Evolutionary conservation across 2,797 vertebrate species (phyloP).

Genomic region (Rhabdophis nuchalis): DNA sequence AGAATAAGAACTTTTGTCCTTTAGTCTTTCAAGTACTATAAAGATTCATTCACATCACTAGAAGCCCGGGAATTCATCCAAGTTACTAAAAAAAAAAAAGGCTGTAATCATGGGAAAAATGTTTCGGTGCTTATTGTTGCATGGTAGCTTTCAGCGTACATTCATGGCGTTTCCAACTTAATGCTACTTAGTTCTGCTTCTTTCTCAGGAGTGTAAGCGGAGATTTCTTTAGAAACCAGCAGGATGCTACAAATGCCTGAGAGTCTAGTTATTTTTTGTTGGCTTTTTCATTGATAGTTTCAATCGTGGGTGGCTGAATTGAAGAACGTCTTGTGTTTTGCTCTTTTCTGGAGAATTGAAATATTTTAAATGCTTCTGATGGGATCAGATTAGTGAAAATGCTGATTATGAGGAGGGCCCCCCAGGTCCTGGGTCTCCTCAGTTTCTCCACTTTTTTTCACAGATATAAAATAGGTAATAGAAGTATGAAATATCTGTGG

Average conservation of each 20-base stretch:
- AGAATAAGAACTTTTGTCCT: neutral
- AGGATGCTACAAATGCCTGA: neutral
- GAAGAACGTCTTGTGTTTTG: neutral
- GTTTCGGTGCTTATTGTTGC: constrained; percentile 15
- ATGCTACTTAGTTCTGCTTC: neutral
- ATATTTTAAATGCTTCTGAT: constrained; percentile 19
- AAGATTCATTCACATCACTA: neutral
- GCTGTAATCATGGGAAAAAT: neutral
- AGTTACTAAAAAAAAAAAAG: neutral
- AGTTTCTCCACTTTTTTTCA: neutral
- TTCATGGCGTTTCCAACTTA: neutral
- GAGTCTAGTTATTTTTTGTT: neutral
- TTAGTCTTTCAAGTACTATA: neutral
- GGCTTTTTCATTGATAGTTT: constrained; percentile 9
- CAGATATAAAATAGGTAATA: neutral
- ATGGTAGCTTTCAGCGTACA: constrained; percentile 12
- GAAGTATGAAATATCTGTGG: neutral
- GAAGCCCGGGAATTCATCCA: constrained; percentile 28
- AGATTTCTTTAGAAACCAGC: neutral
- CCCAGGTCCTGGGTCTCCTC: neutral
- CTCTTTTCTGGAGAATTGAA: neutral
- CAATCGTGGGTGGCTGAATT: constrained; percentile 23
- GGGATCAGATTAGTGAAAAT: neutral
- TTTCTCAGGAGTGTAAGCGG: constrained; percentile 10
- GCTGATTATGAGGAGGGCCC: neutral